Evolutionary conservation across 2,888 invertebrate species (phyloP).

Genomic region (Meghimatium bilineatum): DNA sequence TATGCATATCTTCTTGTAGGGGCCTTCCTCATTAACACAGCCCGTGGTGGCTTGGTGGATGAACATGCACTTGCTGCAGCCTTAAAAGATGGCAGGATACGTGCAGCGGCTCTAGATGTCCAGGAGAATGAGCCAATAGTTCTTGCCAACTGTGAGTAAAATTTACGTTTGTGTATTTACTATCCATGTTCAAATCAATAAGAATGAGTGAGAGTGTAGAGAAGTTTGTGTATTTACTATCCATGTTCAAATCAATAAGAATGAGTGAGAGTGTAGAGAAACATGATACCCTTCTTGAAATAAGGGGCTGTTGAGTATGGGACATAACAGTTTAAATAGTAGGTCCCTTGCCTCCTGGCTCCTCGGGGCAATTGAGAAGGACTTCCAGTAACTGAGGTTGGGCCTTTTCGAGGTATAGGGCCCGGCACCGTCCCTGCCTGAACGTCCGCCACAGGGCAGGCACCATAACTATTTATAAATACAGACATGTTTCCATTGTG

Average conservation of each 20-base stretch:
- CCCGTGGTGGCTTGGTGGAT: constrained; percentile 97
- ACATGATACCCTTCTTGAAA: background rate
- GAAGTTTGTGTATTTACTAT: background rate
- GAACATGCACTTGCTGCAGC: constrained; percentile 97
- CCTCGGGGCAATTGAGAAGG: too few relatives aligned
- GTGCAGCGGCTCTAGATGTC: constrained; percentile 98
- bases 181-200: too few relatives aligned
- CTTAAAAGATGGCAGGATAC: constrained; percentile 97
- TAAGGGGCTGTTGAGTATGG: too few relatives aligned
- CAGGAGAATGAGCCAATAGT: constrained; percentile 99
- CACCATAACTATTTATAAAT: too few relatives aligned
- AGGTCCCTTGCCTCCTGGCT: too few relatives aligned
- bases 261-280: background rate
- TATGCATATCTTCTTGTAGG: constrained; percentile 80
- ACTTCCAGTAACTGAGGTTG: too few relatives aligned
- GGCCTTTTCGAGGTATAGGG: too few relatives aligned
- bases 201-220: background rate
- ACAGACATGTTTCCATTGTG: too few relatives aligned
- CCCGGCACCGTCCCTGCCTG: too few relatives aligned
- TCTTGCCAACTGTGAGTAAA: constrained; percentile 72
- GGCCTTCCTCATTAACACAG: constrained; percentile 99
- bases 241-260: too few relatives aligned
- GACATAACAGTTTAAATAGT: too few relatives aligned
- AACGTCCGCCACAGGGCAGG: too few relatives aligned
- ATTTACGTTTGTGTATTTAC: background rate